These are phyloP conservation scores for Coelopa pilipes DNA, from an alignment of 2,888 invertebrate species.

Conservation along the genomic window DNA sequence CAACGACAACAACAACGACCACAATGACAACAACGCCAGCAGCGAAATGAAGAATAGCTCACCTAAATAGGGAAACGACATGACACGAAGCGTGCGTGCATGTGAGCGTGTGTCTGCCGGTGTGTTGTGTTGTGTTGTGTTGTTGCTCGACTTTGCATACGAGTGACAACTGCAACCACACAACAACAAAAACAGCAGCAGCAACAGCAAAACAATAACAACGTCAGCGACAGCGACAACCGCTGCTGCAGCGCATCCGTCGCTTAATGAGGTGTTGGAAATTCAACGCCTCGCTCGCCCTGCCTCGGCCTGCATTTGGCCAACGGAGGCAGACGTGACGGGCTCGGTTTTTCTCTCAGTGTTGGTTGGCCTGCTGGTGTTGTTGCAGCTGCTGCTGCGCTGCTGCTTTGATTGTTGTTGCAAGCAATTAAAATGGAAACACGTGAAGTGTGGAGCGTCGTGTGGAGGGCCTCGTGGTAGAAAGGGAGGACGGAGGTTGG, in stretches of 20 bases:
- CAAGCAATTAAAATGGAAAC: conserved; percentile 1
- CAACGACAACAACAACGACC: neutral
- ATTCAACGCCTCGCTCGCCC: conserved; percentile 2
- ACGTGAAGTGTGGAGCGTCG: too few species aligned
- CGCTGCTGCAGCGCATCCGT: neutral
- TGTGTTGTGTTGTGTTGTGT: neutral
- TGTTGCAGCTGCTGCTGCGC: neutral
- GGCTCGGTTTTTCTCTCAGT: too few species aligned
- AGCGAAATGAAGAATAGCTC: conserved; percentile 4
- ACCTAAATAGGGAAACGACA: conserved; percentile 14
- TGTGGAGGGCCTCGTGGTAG: too few species aligned
- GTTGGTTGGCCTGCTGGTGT: neutral
- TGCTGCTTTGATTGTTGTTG: neutral
- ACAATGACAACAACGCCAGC: conserved; percentile 8
- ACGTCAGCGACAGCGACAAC: neutral
- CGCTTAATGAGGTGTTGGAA: conserved; percentile 24
- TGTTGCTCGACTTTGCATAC: conserved; percentile 20
- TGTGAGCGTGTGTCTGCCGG: neutral
- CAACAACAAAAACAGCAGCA: conserved; percentile 7
- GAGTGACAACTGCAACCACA: conserved; percentile 5
- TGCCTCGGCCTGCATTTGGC: neutral
- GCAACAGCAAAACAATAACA: too few species aligned
- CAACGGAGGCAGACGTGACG: too few species aligned
- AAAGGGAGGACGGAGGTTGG: too few species aligned
- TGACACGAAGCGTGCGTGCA: neutral